phyloP scores from a whole-genome alignment of 2,797 vertebrate species.

The Coregonus ussuriensis region DNA sequence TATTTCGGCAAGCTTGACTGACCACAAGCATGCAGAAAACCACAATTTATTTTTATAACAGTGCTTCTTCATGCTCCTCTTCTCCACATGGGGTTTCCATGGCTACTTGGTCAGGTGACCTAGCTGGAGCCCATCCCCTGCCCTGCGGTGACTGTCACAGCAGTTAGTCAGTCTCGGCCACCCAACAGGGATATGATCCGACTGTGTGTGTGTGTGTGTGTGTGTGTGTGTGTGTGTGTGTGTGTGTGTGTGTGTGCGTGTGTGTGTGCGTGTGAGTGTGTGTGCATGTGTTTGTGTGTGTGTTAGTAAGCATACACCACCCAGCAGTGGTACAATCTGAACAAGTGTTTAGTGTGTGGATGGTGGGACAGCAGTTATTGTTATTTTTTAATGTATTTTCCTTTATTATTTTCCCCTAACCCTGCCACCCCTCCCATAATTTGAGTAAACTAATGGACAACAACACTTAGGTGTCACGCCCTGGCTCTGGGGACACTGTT shows the following conservation, averaged over 20 bases:
- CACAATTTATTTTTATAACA: slow-evolving; percentile 75
- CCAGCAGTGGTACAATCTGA: background rate
- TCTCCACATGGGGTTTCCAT: slow-evolving; percentile 67
- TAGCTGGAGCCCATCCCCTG: slow-evolving; percentile 53
- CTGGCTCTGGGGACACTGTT: too few species aligned
- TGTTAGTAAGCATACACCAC: background rate
- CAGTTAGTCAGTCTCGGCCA: slow-evolving; percentile 59
- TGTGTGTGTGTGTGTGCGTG: background rate
- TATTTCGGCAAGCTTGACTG: slow-evolving; percentile 64
- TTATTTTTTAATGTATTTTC: background rate
- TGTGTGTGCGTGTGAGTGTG: slow-evolving; percentile 1
- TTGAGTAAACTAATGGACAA: too few species aligned
- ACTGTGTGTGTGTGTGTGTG: slow-evolving; percentile 36
- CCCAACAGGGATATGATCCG: slow-evolving; percentile 36
- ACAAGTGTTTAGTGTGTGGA: background rate
- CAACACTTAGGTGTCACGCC: too few species aligned
- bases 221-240: slow-evolving; percentile 24
- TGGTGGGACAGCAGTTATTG: background rate
- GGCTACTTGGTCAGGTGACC: slow-evolving; percentile 73
- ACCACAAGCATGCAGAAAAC: slow-evolving; percentile 74
- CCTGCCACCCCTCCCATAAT: too few species aligned
- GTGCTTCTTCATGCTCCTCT: slow-evolving; percentile 48
- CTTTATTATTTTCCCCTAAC: too few species aligned
- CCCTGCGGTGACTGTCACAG: slow-evolving; percentile 61
- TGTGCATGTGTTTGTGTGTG: background rate